phyloP scores from a whole-genome alignment of 1,140 invertebrate genomes.

The Atta texana region DNA sequence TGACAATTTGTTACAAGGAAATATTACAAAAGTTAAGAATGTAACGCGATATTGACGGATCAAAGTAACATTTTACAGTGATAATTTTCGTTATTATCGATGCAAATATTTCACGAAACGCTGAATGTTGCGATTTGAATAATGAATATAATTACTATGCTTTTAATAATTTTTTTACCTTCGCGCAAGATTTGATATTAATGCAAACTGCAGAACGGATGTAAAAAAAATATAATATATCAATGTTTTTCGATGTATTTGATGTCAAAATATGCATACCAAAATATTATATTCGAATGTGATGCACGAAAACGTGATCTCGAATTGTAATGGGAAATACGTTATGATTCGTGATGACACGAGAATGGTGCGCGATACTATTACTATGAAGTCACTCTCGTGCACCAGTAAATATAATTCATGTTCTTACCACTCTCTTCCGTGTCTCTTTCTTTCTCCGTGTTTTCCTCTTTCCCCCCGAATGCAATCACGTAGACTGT shows the following conservation, averaged over 20 bases:
- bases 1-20: slow-evolving; percentile 7
- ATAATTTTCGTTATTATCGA: slow-evolving; percentile 2
- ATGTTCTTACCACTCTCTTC: slow-evolving; percentile 67
- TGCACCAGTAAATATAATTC: slow-evolving; percentile 8
- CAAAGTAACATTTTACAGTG: background rate
- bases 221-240: background rate
- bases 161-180: slow-evolving; percentile 1
- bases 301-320: background rate
- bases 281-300: slow-evolving; percentile 4
- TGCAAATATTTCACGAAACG: background rate
- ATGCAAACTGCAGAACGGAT: background rate
- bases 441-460: slow-evolving; percentile 77
- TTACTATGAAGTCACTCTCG: background rate
- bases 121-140: background rate
- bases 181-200: background rate
- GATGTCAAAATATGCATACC: background rate
- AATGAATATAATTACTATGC: background rate
- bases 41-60: slow-evolving; percentile 3
- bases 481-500: slow-evolving; percentile 80
- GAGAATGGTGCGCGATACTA: background rate
- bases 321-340: background rate
- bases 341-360: slow-evolving; percentile 1
- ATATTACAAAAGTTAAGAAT: slow-evolving; percentile 4
- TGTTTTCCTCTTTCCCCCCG: slow-evolving; percentile 68
- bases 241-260: background rate